A percentile compares a stretch with the other conserved stretches of the same genome.
Evolutionary conservation across 2,113 vertebrate species (phyloP).

Genomic region (Thymallus thymallus): DNA sequence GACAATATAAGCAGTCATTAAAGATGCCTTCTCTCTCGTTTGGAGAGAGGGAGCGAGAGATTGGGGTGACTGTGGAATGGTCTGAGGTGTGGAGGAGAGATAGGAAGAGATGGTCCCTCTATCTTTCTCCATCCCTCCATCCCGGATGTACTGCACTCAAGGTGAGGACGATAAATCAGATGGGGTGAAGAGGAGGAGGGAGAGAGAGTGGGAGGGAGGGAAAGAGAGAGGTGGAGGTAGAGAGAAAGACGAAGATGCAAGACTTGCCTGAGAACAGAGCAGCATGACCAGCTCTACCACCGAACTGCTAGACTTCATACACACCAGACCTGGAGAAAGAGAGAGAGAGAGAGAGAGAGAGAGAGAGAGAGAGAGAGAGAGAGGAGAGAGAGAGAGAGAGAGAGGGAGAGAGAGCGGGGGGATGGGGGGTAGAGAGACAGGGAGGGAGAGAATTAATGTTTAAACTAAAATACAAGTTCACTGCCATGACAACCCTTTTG

Average conservation of each 20-base stretch:
- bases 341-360: constrained; percentile 18
- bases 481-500: neutral
- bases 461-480: no score
- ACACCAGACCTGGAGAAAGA: constrained; percentile 85
- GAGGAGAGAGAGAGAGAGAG: constrained; percentile 36
- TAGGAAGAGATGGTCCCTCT: constrained; percentile 42
- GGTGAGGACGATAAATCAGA: constrained; percentile 60
- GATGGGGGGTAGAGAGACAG: neutral
- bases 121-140: constrained; percentile 18
- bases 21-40: constrained; percentile 75
- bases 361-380: constrained; percentile 45
- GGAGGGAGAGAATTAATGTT: no score
- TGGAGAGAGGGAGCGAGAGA: constrained; percentile 9
- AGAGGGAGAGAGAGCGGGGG: neutral
- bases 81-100: constrained; percentile 46
- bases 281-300: constrained; percentile 99
- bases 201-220: constrained; percentile 38
- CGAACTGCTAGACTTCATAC: constrained; percentile 98
- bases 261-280: constrained; percentile 95
- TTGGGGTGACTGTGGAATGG: constrained; percentile 24
- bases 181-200: constrained; percentile 23
- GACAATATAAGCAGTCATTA: constrained; percentile 83
- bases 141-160: constrained; percentile 71
- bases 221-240: constrained; percentile 11
- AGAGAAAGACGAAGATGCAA: constrained; percentile 8